These are phyloP conservation scores for Eucera pruinosa DNA, from an alignment of 2,888 invertebrate species.

Conservation along the genomic window DNA sequence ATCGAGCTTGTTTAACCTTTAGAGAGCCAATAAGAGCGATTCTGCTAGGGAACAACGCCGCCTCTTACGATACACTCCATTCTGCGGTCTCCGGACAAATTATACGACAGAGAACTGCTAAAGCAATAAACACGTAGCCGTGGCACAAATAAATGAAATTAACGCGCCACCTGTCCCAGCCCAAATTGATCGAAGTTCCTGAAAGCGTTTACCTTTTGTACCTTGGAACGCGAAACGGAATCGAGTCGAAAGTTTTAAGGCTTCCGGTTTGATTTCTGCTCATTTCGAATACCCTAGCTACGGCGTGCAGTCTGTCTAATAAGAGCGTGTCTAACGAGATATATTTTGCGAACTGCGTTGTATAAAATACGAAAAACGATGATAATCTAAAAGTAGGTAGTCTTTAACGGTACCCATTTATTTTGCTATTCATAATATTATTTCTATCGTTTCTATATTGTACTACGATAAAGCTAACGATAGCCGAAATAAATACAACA, in stretches of 20 bases:
- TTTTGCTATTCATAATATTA: too few species aligned
- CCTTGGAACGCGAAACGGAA: neutral
- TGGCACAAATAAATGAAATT: slow-evolving; percentile 40
- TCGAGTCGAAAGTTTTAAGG: slow-evolving; percentile 5
- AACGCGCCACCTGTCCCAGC: slow-evolving; percentile 30
- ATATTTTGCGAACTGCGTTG: too few species aligned
- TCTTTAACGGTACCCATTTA: too few species aligned
- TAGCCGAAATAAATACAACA: too few species aligned
- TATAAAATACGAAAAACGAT: too few species aligned
- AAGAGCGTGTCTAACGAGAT: too few species aligned
- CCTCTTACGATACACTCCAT: slow-evolving; percentile 25
- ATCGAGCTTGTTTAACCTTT: slow-evolving; percentile 29
- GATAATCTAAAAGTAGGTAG: too few species aligned
- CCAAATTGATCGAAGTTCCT: slow-evolving; percentile 30
- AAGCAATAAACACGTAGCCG: slow-evolving; percentile 44
- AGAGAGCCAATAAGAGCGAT: slow-evolving; percentile 22
- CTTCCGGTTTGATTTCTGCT: too few species aligned
- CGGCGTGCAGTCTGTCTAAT: too few species aligned
- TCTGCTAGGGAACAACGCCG: neutral
- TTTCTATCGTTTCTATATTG: too few species aligned
- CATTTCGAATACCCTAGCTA: too few species aligned
- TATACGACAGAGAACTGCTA: slow-evolving; percentile 27
- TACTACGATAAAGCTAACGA: too few species aligned
- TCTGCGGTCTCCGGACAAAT: slow-evolving; percentile 37
- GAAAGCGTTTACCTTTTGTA: neutral